These are phyloP conservation scores for Andinoacara biseriatus DNA, from an alignment of 2,113 vertebrate species.

Conservation along the genomic window DNA sequence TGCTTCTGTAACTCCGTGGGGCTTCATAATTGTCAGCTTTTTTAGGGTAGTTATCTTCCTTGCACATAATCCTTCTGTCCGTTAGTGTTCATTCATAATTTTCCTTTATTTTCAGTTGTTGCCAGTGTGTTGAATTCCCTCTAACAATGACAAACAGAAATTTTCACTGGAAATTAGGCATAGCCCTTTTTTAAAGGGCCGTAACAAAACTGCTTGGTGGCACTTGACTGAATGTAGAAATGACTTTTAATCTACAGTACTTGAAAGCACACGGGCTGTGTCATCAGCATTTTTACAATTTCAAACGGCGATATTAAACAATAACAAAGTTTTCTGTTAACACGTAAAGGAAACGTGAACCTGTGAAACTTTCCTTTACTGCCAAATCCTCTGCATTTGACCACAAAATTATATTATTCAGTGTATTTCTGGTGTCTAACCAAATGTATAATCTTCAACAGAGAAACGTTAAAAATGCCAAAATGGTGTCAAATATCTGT, in stretches of 20 bases:
- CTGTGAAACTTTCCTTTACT: constrained; percentile 3
- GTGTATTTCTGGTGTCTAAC: not conserved
- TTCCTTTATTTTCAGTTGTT: not conserved
- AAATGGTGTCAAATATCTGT: not conserved
- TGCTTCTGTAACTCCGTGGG: constrained; percentile 8
- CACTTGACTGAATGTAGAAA: constrained; percentile 18
- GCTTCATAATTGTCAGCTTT: constrained; percentile 25
- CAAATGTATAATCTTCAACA: not conserved
- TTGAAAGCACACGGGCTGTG: constrained; percentile 33
- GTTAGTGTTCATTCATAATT: constrained; percentile 2
- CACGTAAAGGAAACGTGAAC: not conserved
- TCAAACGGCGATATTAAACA: not conserved
- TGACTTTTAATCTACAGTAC: constrained; percentile 21
- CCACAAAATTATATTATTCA: not conserved
- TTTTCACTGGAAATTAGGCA: constrained; percentile 47
- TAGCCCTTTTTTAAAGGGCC: not conserved
- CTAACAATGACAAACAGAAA: not conserved
- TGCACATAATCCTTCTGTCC: constrained; percentile 44
- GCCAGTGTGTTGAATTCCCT: not conserved
- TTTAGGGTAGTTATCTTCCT: constrained; percentile 14
- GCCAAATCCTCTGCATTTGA: constrained; percentile 6
- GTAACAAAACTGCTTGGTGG: constrained; percentile 8
- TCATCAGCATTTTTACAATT: constrained; percentile 53
- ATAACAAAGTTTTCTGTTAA: not conserved
- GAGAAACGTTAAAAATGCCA: not conserved